Evolutionary conservation across 23 tunicate species (phyloP).

Genomic region (Aplidium turbinatum): DNA sequence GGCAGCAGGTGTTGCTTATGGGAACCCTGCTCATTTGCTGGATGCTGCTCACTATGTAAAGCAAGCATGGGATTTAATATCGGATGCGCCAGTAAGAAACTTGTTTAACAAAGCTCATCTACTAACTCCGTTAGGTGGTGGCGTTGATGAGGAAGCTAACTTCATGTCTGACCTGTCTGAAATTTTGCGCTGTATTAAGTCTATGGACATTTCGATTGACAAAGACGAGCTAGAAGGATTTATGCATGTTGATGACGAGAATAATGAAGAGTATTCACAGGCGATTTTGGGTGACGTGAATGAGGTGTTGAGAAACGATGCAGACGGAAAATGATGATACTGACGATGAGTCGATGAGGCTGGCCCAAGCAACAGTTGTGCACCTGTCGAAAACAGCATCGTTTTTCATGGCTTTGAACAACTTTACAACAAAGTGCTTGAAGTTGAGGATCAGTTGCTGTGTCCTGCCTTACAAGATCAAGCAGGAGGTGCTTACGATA

Average conservation of each 20-base stretch:
- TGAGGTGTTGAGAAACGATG: slow-evolving; percentile 13
- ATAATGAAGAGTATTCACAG: slow-evolving; percentile 28
- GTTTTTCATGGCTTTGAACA: slow-evolving; percentile 27
- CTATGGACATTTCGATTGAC: slow-evolving; percentile 23
- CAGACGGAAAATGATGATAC: neutral
- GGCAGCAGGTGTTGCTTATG: slow-evolving; percentile 55
- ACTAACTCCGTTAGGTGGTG: slow-evolving; percentile 37
- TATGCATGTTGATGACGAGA: slow-evolving; percentile 35
- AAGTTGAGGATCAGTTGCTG: neutral
- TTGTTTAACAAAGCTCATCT: slow-evolving; percentile 31
- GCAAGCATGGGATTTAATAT: slow-evolving; percentile 34
- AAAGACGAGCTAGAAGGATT: slow-evolving; percentile 40
- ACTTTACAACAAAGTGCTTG: slow-evolving; percentile 19
- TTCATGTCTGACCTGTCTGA: slow-evolving; percentile 26
- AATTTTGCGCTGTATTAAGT: slow-evolving; percentile 10
- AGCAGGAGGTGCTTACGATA: slow-evolving; percentile 26
- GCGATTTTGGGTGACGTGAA: slow-evolving; percentile 26
- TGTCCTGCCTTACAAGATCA: slow-evolving; percentile 6
- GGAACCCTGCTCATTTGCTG: slow-evolving; percentile 41
- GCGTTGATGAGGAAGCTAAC: slow-evolving; percentile 31
- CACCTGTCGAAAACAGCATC: slow-evolving; percentile 20
- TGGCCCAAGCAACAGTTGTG: neutral
- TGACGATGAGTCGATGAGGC: no score
- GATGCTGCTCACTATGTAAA: slow-evolving; percentile 40
- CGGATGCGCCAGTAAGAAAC: slow-evolving; percentile 19